Percentiles rank a stretch among this genome's conserved stretches.
These are phyloP conservation scores for Lemur catta DNA, from an alignment of 2,797 vertebrate genomes.

Conservation along the genomic window DNA sequence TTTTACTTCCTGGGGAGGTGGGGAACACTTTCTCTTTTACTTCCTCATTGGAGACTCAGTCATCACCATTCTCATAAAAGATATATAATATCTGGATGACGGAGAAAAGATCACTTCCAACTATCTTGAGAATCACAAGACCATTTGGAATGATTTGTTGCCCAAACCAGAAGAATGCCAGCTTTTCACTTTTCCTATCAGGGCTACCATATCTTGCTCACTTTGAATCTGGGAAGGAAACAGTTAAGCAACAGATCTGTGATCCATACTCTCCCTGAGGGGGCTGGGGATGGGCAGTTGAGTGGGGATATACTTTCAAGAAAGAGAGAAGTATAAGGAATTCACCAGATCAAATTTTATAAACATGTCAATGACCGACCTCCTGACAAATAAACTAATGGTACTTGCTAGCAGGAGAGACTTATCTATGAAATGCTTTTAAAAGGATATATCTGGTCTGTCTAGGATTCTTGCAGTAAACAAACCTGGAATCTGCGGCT, in stretches of 20 bases:
- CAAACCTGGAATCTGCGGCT: not conserved
- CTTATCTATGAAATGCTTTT: constrained; percentile 33
- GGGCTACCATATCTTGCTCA: not conserved
- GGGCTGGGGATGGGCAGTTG: not conserved
- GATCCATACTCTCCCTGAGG: not conserved
- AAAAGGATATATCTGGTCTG: not conserved
- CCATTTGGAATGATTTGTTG: not conserved
- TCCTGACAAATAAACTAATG: not conserved
- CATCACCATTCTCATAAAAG: not conserved
- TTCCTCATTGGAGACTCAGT: not conserved
- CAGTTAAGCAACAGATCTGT: not conserved
- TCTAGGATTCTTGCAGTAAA: not conserved
- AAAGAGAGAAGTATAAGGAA: constrained; percentile 15
- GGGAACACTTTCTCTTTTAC: not conserved
- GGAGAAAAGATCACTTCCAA: not conserved
- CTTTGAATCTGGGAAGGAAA: not conserved
- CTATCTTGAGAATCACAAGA: not conserved
- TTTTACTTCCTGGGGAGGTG: not conserved
- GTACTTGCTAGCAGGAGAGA: not conserved
- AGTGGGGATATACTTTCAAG: not conserved
- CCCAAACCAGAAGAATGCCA: not conserved
- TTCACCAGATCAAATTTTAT: constrained; percentile 3
- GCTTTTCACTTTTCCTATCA: constrained; percentile 8
- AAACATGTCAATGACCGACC: not conserved
- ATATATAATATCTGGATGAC: not conserved